Base-by-base conservation (phyloP, 2,888 invertebrate species). In the Drosophila melanosoma region DNA sequence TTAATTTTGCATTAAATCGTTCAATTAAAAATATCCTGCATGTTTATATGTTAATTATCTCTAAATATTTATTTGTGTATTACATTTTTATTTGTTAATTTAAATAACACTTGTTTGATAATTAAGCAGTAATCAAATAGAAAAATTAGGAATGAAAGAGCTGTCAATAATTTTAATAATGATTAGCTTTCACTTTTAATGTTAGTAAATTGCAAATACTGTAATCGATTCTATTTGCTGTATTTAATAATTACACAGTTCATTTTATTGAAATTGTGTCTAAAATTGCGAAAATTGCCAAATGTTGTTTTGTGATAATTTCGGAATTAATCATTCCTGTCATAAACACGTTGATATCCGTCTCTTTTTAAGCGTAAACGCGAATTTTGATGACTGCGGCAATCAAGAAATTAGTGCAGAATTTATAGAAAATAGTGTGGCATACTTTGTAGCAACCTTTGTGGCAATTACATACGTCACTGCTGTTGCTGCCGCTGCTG, bases 381-480 rank as follows among this genome's bases (percentile, higher is more conserved):
- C 29, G 29, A 29, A 6, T 29, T 29, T 29, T 29, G 29, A 6
- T 29, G 45, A 2, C 23, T 45, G 45, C 4, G 15, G 26, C 15
- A 23, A 15, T 20, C 5, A 11, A 20, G 7, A 38, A 40, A 38
- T 61, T 23, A 40, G 23, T 8, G 12, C 7, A 29, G 35, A 23
- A 26, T 26, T 26, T 10, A 61, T 35, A n/a, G 49, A 45, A 65
- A 73, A 67, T 61, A 40, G 29, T 63, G 15, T 48, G 51, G 61
- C 20, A 40, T 63, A 56, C 29, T 63, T 76, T 70, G 48, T 23
- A 20, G 54, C 35, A 17, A 23, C 10, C 56, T 38, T 76, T 77
- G 70, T 81, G 70, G 40, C 65, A 54, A 59, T 71, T 81, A 58
- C 48, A 54, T 76, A 40, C 69, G 38, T 49, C 42, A 42, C n/a